Evolutionary conservation across 2,888 invertebrate species (phyloP).

Genomic region (Athetis lepigone): DNA sequence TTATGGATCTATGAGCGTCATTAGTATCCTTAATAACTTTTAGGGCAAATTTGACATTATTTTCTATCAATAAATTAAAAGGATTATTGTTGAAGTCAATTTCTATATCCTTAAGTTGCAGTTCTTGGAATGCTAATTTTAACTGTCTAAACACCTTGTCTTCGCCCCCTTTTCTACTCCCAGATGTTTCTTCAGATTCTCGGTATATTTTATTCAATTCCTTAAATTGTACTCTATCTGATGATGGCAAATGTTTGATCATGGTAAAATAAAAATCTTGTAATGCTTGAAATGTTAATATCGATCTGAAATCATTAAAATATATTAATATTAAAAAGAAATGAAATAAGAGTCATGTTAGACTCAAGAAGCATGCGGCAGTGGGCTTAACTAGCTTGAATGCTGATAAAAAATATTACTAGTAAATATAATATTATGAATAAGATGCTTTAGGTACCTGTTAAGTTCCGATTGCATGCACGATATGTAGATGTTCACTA

Average conservation of each 20-base stretch:
- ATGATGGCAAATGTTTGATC: conserved; percentile 81
- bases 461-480: conserved; percentile 92
- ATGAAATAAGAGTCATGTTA: too few species aligned
- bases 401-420: too few species aligned
- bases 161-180: conserved; percentile 79
- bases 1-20: conserved; percentile 76
- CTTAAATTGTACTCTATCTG: conserved; percentile 79
- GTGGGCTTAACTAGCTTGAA: too few species aligned
- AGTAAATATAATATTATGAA: not conserved
- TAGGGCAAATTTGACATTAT: conserved; percentile 81
- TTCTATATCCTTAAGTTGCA: conserved; percentile 79
- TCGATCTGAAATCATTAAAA: conserved; percentile 75
- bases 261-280: conserved; percentile 85
- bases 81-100: conserved; percentile 86
- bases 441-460: conserved; percentile 85
- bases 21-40: conserved; percentile 80
- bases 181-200: conserved; percentile 78
- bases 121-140: conserved; percentile 78
- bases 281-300: conserved; percentile 84
- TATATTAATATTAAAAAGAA: conserved; percentile 1
- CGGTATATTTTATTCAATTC: conserved; percentile 81
- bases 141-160: conserved; percentile 82
- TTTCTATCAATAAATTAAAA: conserved; percentile 82
- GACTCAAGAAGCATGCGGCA: too few species aligned
- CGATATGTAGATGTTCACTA: conserved; percentile 90